Evolutionary conservation across 2,113 vertebrate genomes (phyloP), one percentile per base, ranked within the genome.

Genomic region (Oreochromis niloticus): DNA sequence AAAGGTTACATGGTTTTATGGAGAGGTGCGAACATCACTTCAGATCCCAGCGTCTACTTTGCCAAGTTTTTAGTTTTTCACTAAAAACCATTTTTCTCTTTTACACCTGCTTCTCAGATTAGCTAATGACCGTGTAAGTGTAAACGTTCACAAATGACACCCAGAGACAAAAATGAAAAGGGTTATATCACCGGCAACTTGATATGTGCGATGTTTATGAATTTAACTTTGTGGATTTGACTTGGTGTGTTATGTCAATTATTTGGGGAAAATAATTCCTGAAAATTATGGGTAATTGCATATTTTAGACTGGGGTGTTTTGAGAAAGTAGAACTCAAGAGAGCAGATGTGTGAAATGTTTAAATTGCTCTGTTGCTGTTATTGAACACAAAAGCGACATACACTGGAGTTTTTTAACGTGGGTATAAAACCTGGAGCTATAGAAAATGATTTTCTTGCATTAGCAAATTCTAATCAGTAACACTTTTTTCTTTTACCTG

Each of bases 181-280:
- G 55, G 22, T 85, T 59, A 52, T 75, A 48, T 92, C 83, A 91
- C 88, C 85, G 48, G 88, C 55, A 94, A 92, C 66, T 30, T 43
- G 84, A 93, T 82, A 87, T 9, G n/a, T 17, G 32, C 55, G 34
- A 81, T 71, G 50, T 85, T 90, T 85, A 87, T 57, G 59, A 61
- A 50, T 17, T 32, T 14, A 13, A 59, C 19, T 56, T 85, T 80
- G 68, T 55, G 39, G 81, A 87, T 83, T 87, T 75, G 82, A 93
- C 81, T 87, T 8, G 14, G 48, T 91, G 68, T 61, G 46, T 85
- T 94, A 95, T 95, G 92, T 90, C 91, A 92, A 90, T 84, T 87
- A 75, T 86, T 90, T 73, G 59, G 81, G 75, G 55, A 90, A 89
- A 85, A 88, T 87, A 78, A 79, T 84, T 88, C 80, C 84, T 56